Percentiles rank a stretch among this genome's conserved stretches.
These are phyloP conservation scores for Macrocentrus cingulum DNA, from an alignment of 1,140 invertebrate genomes.

Conservation along the genomic window DNA sequence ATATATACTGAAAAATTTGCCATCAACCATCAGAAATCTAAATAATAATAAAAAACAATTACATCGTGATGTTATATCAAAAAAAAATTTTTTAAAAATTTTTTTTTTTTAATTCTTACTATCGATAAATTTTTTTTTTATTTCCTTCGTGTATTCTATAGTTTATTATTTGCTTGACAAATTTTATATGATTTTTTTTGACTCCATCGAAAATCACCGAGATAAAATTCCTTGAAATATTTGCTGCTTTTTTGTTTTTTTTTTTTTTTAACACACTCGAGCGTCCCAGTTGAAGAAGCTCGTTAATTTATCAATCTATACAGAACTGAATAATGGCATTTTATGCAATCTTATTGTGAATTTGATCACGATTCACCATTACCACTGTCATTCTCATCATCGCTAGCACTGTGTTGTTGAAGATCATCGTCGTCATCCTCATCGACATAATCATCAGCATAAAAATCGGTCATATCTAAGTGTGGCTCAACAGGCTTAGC, in stretches of 20 bases:
- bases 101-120: conserved; percentile 5
- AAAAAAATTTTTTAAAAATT: too few species aligned
- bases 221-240: conserved; percentile 15
- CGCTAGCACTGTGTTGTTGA: conserved; percentile 63
- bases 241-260: too few species aligned
- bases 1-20: too few species aligned
- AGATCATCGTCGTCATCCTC: conserved; percentile 75
- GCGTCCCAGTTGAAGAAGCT: conserved; percentile 46
- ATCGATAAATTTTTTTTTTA: background rate
- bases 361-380: conserved; percentile 71
- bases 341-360: conserved; percentile 36
- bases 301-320: conserved; percentile 50
- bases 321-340: conserved; percentile 40
- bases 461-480: conserved; percentile 88
- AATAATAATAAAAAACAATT: too few species aligned
- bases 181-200: background rate
- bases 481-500: conserved; percentile 77
- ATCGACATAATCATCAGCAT: conserved; percentile 88
- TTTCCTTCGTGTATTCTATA: background rate
- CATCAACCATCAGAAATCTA: background rate
- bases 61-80: too few species aligned
- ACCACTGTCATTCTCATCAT: conserved; percentile 79
- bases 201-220: background rate
- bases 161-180: background rate
- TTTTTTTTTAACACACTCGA: conserved; percentile 29